Percentiles rank a stretch among this genome's conserved stretches.
These are phyloP conservation scores for Micromussa lordhowensis DNA, from an alignment of 92 coral and sea anemone species.

Conservation along the genomic window DNA sequence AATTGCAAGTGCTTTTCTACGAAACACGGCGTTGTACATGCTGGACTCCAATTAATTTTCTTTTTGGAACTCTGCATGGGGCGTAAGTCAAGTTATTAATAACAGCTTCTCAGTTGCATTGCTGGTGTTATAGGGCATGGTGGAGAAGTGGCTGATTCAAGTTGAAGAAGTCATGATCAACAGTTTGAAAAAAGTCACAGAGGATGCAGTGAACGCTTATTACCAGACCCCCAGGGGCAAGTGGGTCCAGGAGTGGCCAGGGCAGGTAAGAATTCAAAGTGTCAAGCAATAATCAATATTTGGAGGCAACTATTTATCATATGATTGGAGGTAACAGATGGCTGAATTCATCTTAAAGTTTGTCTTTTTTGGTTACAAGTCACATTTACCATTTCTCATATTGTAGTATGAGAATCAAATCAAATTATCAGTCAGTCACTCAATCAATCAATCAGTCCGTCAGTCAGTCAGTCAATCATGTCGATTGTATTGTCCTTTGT, in stretches of 20 bases:
- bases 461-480: too few relatives aligned
- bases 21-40: background rate
- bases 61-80: too few relatives aligned
- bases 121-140: constrained; percentile 84
- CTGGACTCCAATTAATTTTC: background rate
- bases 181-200: constrained; percentile 90
- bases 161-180: constrained; percentile 97
- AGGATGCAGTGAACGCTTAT: constrained; percentile 90
- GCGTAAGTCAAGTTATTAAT: background rate
- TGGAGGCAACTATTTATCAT: background rate
- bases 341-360: background rate
- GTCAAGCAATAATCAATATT: background rate
- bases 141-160: constrained; percentile 98
- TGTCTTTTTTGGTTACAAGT: background rate
- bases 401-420: too few relatives aligned
- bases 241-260: constrained; percentile 99
- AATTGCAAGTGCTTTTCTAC: too few relatives aligned
- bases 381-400: background rate
- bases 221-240: constrained; percentile 88
- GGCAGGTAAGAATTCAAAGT: constrained; percentile 81
- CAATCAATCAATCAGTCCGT: too few relatives aligned
- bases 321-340: background rate
- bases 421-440: too few relatives aligned
- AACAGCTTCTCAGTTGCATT: background rate
- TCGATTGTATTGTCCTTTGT: background rate